Percentiles rank a stretch among this genome's conserved stretches.
phyloP scores from a whole-genome alignment of 2,888 invertebrate genomes.

The Lithophane semibrunnea region DNA sequence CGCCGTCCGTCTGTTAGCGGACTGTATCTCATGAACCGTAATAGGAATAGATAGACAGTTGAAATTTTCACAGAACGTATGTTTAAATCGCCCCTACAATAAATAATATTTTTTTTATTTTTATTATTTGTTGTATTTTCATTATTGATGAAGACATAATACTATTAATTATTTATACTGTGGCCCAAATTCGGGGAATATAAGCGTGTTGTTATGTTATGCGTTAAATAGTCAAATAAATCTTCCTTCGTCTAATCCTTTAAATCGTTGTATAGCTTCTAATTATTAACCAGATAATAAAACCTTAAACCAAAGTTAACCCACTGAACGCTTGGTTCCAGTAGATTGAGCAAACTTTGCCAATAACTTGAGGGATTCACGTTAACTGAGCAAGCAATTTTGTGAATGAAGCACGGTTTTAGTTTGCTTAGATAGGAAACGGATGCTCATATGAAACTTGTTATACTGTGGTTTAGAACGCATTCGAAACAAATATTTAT shows the following conservation, averaged over 20 bases:
- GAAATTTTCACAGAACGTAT: too few species aligned
- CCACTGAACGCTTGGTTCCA: background rate
- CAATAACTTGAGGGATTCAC: slow-evolving; percentile 11
- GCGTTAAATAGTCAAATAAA: background rate
- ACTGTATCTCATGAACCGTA: too few species aligned
- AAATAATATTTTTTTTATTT: too few species aligned
- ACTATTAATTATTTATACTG: too few species aligned
- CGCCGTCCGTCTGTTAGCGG: too few species aligned
- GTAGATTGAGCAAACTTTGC: slow-evolving; percentile 23
- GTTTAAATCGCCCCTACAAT: too few species aligned
- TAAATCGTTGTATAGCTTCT: background rate
- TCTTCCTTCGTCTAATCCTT: too few species aligned
- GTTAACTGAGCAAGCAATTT: slow-evolving; percentile 5
- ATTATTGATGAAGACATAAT: too few species aligned
- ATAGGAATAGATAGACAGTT: too few species aligned
- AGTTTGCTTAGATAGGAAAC: background rate
- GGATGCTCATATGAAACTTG: background rate
- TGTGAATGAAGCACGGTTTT: background rate
- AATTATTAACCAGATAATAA: background rate
- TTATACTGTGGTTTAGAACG: background rate
- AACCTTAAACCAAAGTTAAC: background rate
- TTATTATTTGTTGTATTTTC: too few species aligned
- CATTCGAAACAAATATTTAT: background rate
- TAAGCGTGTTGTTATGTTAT: background rate
- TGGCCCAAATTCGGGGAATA: background rate